Base-by-base conservation (phyloP, 2,113 vertebrate genomes). In the Hydrochoerus hydrochaeris region DNA sequence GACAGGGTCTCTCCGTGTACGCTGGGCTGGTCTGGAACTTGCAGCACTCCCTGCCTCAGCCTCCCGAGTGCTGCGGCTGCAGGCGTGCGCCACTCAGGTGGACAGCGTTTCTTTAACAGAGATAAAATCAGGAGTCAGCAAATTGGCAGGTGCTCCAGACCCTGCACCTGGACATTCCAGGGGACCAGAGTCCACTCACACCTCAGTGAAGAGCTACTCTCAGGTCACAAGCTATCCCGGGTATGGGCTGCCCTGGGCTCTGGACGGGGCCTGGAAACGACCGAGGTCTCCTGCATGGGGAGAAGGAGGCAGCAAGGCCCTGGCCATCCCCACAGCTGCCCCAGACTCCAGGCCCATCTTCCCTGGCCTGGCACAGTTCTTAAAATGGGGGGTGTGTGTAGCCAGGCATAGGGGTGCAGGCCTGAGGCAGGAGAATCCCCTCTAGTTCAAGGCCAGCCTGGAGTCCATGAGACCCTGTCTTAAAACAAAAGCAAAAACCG, bases 141-240 rank as follows among this genome's bases (percentile, higher is more conserved):
- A 17, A 24, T 0, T 35, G 0, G 12, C 41, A 10, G 32, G 14
- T 2, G 19, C 38, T 65, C 62, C 13, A 7, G 35, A 7, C 13
- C 52, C 41, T 11, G 6, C 3, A 1, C 0, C 0, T 10, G 3
- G 9, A 0, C 16, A 0, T 13, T 14, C 20, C 71, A 11, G 1
- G 24, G n/a, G 30, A 7, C 2, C 38, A 0, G 1, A 12, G 46
- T 46, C 46, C 24, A 52, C 22, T 49, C 0, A 26, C 5, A 8
- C 62, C 62, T 24, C 54, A 24, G 7, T 28, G 30, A 35, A 3
- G 41, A 1, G 19, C 0, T 38, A 54, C 5, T 38, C 46, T 46
- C 46, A 46, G 46, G 46, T 38, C 49, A 52, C 49, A 52, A 52
- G 38, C 2, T 5, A 1, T 7, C 2, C 2, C 0, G 1, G 49